Base-by-base conservation (phyloP, 2,888 invertebrate species). In the Caenorhabditis zanzibari region DNA sequence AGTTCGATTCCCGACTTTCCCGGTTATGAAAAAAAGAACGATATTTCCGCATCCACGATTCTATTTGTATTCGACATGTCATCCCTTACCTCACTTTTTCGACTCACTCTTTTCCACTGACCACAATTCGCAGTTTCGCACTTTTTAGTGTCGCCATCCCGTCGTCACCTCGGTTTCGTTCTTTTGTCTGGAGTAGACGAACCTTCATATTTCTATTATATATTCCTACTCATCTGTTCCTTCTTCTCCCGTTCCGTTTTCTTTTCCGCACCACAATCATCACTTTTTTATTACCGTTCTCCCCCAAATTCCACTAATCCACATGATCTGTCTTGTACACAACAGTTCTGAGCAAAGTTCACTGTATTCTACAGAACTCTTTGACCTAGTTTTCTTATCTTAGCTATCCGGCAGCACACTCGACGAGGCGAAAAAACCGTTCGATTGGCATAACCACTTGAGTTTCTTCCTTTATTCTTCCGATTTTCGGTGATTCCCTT, bases 91-190 rank as follows among this genome's bases (percentile, higher is more conserved):
- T 68, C 54, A 66, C 49, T 49, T 49, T 66, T 66, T 66, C 26
- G 26, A 63, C 22, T 19, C 49, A 5, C 32, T 22, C 47, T 54
- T 35, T 16, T 5, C 41, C 22, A 63, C 63, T 63, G 69, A 63
- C 68, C 68, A 52, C 49, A 47, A 26, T 74, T 56, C 64, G 64
- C 76, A 59, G 66, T 76, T 75, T 77, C 69, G 77, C 77, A 77
- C 69, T 77, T 77, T 71, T 69, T 68, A 76, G 52, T 76, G 69
- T 69, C 76, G 52, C 44, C 68, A 68, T 68, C 38, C 66, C 58
- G 68, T 59, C 68, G 59, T 63, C 77, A 71, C 77, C 71, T 71
- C 71, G 63, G 49, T 76, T 49, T 26, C 52, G 9, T 61, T 77
- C 71, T 63, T 61, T 77, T 77, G 77, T 76, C 58, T 71, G 24